Evolutionary conservation across 2,797 vertebrate species (phyloP), one percentile per base, ranked within the genome.

Genomic region (Lerista edwardsae): DNA sequence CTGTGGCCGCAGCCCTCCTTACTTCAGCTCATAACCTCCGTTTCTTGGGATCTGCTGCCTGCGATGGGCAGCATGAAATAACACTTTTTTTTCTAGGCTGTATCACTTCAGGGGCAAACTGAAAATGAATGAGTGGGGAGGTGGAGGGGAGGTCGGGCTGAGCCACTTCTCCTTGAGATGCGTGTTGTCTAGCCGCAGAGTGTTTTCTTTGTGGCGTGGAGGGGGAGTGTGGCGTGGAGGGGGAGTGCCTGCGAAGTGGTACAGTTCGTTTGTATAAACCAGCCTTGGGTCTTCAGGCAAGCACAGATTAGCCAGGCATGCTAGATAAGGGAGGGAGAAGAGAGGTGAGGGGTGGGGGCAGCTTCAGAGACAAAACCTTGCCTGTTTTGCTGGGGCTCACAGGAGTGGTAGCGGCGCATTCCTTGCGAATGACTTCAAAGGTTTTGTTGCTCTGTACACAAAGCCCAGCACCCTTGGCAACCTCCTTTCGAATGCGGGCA

Each of bases 401-500:
- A 11, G 11, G 4, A 86, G 64, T 15, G 51, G 51, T 75, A 25
- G 0, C 23, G 91, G 57, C 62, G 0, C 93, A 91, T 93, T 93
- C 91, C 90, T 79, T 73, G 87, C 51, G 47, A 69, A 85, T 39
- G 91, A 90, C 91, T 94, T 93, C 91, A 93, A 94, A 94, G 94
- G 82, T 88, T 23, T 75, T 88, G 91, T 91, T 93, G 82, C 82
- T 92, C 80, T 72, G 68, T 86, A 92, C 79, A 93, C 92, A 93
- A 90, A 92, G 78, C 83, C 82, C 59, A 73, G 92, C 92, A 77
- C 91, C 93, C 91, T 55, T 88, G 93, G 93, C 91, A 94, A 89
- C 91, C 82, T 85, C 82, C 9, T 82, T 3, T 41, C n/a, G 64
- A 76, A 79, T 36, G 0, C 1, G 78, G 91, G 87, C 88, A 84